phyloP scores from a whole-genome alignment of 2,113 vertebrate genomes.

The Perognathus longimembris region DNA sequence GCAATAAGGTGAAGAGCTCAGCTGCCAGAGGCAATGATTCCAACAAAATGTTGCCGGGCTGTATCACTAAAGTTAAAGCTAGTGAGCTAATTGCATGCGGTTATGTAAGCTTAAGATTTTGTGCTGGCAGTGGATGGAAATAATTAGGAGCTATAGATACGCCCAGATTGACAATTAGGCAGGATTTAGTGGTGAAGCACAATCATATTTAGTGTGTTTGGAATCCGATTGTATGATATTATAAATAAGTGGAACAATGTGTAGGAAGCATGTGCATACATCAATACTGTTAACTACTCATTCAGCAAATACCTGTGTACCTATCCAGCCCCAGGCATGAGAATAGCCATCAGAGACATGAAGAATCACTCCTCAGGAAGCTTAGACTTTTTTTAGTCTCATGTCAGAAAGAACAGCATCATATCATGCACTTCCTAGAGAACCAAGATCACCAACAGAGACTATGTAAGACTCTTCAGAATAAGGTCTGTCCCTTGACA shows the following conservation, averaged over 20 bases:
- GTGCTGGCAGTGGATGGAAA: neutral
- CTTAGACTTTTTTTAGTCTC: neutral
- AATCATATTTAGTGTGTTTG: neutral
- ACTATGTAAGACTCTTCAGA: neutral
- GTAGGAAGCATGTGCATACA: fast-evolving
- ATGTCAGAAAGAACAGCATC: neutral
- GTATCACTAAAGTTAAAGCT: neutral
- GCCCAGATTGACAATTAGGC: neutral
- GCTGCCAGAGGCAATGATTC: neutral
- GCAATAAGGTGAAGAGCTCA: neutral
- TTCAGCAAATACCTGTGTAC: neutral
- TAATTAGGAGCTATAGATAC: neutral
- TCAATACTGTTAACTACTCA: neutral
- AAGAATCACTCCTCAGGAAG: neutral
- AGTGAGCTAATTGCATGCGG: neutral
- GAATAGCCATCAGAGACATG: neutral
- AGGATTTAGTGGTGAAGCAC: neutral
- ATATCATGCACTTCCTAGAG: neutral
- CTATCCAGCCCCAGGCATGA: neutral
- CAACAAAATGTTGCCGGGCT: neutral
- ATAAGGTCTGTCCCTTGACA: neutral
- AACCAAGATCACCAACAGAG: neutral
- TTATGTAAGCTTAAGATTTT: neutral
- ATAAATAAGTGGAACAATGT: neutral
- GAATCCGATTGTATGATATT: neutral